Evolutionary conservation across 2,888 invertebrate genomes (phyloP).

Genomic region (Lasioglossum vierecki): DNA sequence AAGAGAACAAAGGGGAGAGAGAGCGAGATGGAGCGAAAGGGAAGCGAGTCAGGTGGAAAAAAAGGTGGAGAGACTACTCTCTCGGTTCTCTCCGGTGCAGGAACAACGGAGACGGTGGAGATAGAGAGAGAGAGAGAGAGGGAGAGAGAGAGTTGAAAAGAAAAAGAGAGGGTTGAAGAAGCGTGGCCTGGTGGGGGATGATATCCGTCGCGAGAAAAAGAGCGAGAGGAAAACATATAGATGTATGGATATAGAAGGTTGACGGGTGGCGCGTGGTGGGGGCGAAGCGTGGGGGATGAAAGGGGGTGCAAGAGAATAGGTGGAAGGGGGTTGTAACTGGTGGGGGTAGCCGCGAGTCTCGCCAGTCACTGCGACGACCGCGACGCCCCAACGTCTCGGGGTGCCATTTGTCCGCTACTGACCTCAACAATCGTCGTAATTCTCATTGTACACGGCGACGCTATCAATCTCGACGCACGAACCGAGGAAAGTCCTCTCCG

Average conservation of each 20-base stretch:
- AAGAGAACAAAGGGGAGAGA: conserved; percentile 15
- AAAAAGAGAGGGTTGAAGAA: conserved; percentile 39
- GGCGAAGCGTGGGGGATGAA: conserved; percentile 48
- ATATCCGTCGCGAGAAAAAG: conserved; percentile 51
- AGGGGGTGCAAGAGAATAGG: conserved; percentile 64
- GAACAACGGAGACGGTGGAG: conserved; percentile 20
- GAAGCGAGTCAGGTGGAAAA: conserved; percentile 37
- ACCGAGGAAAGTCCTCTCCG: not conserved
- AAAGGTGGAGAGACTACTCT: conserved; percentile 26
- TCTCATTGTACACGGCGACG: conserved; percentile 37
- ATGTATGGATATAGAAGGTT: conserved; percentile 48
- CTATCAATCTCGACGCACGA: conserved; percentile 17
- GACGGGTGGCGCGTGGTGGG: conserved; percentile 42
- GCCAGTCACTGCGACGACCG: conserved; percentile 84
- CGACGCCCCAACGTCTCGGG: conserved; percentile 82
- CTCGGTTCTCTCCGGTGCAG: conserved; percentile 15
- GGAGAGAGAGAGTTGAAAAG: conserved; percentile 15
- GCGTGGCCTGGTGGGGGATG: conserved; percentile 27
- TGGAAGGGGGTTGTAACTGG: conserved; percentile 66
- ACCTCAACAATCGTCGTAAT: conserved; percentile 68
- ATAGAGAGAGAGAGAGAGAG: conserved; percentile 21
- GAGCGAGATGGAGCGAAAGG: conserved; percentile 19
- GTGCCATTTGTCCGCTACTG: conserved; percentile 75
- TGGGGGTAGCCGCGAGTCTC: conserved; percentile 78
- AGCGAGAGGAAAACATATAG: conserved; percentile 49